These are phyloP conservation scores for Lucilia cuprina DNA, from an alignment of 1,140 invertebrate species.

Conservation along the genomic window DNA sequence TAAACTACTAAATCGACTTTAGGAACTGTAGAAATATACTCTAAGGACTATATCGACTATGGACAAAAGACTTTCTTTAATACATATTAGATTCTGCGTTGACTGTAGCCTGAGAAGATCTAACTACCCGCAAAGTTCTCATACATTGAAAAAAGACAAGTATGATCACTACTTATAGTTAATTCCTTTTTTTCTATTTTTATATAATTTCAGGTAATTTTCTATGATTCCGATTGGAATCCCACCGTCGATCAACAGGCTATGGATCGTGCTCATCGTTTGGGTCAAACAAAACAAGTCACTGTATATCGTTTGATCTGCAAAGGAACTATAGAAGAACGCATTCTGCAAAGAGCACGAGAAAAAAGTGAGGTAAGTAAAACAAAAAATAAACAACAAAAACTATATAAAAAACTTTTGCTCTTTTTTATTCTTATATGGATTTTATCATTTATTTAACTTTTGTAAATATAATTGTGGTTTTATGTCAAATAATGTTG, in stretches of 20 bases:
- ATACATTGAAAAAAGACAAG: no score
- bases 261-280: conserved; percentile 89
- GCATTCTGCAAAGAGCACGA: conserved; percentile 85
- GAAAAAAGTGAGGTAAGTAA: conserved; percentile 86
- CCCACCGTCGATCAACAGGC: conserved; percentile 95
- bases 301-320: conserved; percentile 91
- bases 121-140: no score
- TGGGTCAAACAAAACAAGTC: conserved; percentile 91
- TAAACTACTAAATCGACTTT: no score
- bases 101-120: no score
- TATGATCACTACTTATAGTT: no score
- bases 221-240: conserved; percentile 99
- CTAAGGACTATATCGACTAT: no score
- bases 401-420: background rate
- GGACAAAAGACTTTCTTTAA: no score
- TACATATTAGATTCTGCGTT: no score
- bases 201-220: conserved; percentile 80
- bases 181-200: background rate
- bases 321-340: conserved; percentile 90
- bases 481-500: background rate
- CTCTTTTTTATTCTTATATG: background rate
- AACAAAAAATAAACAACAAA: background rate
- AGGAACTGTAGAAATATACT: no score
- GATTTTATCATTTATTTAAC: background rate
- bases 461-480: background rate